Conservation (phyloP, 37 sponge, comb jelly and placozoan species). For the Tethya wilhelma region DNA sequence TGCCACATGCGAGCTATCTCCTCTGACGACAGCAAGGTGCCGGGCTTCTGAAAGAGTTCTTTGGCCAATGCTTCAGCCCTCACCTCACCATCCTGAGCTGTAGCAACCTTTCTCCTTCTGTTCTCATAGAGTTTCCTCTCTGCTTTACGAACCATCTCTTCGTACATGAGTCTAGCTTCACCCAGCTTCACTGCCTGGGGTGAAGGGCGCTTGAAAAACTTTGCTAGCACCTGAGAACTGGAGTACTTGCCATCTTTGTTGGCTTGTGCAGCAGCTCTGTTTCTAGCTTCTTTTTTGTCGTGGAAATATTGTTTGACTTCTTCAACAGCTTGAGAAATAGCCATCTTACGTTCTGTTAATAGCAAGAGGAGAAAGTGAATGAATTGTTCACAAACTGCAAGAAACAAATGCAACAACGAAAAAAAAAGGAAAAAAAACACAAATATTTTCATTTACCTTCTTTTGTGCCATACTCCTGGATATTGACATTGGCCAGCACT, state of each 20-base stretch:
- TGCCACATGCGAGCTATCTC: slow-evolving; percentile 36
- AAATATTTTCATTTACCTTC: background rate
- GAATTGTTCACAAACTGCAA: background rate
- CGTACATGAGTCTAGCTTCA: slow-evolving; percentile 30
- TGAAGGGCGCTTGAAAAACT: slow-evolving; percentile 51
- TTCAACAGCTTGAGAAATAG: slow-evolving; percentile 15
- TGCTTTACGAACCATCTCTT: slow-evolving; percentile 45
- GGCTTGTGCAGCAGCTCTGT: background rate
- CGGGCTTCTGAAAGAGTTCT: slow-evolving; percentile 51
- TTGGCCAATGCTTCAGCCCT: slow-evolving; percentile 56
- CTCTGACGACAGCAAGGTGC: slow-evolving; percentile 29
- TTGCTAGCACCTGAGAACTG: slow-evolving; percentile 10
- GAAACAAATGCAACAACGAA: background rate
- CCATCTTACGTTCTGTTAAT: slow-evolving; percentile 9
- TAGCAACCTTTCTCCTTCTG: background rate
- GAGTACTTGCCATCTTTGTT: slow-evolving; percentile 32
- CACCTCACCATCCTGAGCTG: slow-evolving; percentile 6
- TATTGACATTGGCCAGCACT: background rate
- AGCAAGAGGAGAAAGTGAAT: background rate
- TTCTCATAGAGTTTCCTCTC: slow-evolving; percentile 48
- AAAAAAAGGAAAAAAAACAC: background rate
- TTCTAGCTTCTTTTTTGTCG: slow-evolving; percentile 7
- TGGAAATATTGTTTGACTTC: slow-evolving; percentile 16
- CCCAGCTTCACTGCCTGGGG: slow-evolving; percentile 24
- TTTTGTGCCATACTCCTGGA: background rate